Evolutionary conservation across 2,113 vertebrate species (phyloP), one percentile per base, ranked within the genome.

Genomic region (Eulemur rufifrons): DNA sequence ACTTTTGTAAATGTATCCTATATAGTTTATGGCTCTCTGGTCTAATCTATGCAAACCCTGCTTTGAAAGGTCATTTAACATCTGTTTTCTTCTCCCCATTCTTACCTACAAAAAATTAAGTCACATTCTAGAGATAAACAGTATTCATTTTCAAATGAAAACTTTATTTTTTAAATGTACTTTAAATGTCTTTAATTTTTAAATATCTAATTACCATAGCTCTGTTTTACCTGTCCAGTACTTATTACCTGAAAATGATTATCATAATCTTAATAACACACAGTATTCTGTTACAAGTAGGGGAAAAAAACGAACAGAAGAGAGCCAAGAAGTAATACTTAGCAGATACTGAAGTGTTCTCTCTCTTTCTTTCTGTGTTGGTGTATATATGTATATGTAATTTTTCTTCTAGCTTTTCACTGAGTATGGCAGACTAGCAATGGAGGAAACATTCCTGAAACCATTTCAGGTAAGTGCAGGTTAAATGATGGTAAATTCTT

Each of bases 371-470:
- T 37, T 39, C 39, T 68, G 2, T 27, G 13, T 69, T 13, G 76
- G n/a, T 50, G 20, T 83, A 6, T 42, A 76, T 87, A 21, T 56
- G 10, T 83, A 34, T 94, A 27, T 90, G 4, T 96, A 17, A 32
- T 78, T 96, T 78, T 93, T 45, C 81, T 97, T 96, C 86, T 98
- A 99, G 99, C 99, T 99, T 54, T 99, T 99, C 98, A 99, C 99
- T 0, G 99, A 99, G 96, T 99, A 99, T 1, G 99, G 99, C 88
- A 98, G 99, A 91, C 98, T 99, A 94, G 99, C 99, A 32, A 99
- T 99, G 99, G 99, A 99, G 95, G 99, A 99, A 98, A 99, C 99
- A 0, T 99, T 99, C 97, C 98, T 99, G 96, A 99, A 99, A 97
- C 99, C 99, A 0, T 99, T 99, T 97, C 99, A 99, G 99, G 99